Evolutionary conservation across 2,888 invertebrate genomes (phyloP), one percentile per base, ranked within the genome.

Genomic region (Eucera pruinosa): DNA sequence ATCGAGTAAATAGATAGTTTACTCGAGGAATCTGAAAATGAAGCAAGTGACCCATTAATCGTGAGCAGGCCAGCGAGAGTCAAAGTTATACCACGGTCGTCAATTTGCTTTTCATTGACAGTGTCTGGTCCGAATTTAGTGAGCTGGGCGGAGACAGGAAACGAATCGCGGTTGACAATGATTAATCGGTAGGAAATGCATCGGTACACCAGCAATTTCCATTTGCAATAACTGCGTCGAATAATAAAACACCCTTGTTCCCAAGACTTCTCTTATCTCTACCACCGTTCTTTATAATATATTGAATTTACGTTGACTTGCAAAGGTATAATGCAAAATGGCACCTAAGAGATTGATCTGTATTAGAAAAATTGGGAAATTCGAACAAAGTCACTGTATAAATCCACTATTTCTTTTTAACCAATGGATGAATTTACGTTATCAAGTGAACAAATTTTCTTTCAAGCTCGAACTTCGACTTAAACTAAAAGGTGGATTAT

Each of bases 131-230:
- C 58, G 79, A 84, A 85, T 84, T 84, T 84, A 85, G 83, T 80
- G 83, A 62, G 67, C 64, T 68, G 77, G 86, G 81, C 81, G 84
- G 78, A 50, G 73, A 81, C 82, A 68, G 83, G 78, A 80, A 86
- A 85, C 86, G 85, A 86, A 86, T 86, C 83, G 86, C 75, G 78
- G 65, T 83, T 85, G 87, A 85, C 87, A 86, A 85, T 87, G 87
- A 87, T 87, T 87, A 85, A 87, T 87, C 79, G 78, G 57, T 55
- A 57, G 78, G 80, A 74, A 80, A 69, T 65, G 73, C 73, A 47
- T 69, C 54, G 62, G 80, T 50, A 47, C 43, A 72, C 64, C 74
- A 18, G 39, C 62, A 60, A 70, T 79, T 64, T 50, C 62, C 64
- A 67, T 71, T 75, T 25, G 61, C 71, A 45, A 71, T 71, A 75